Evolutionary conservation across 2,888 invertebrate species (phyloP).

Genomic region (Cantharis nigra): DNA sequence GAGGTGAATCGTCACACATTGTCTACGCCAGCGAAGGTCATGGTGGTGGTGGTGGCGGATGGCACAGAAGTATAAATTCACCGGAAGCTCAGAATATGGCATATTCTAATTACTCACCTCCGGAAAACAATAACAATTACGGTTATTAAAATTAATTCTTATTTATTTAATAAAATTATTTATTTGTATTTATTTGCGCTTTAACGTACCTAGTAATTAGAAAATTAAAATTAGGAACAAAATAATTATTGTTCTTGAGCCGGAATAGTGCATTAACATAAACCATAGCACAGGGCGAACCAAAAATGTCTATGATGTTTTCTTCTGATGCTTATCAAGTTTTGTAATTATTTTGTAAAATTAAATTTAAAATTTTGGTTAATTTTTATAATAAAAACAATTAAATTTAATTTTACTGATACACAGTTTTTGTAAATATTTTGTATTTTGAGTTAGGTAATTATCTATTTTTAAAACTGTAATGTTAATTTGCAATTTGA

Average conservation of each 20-base stretch:
- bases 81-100: constrained; percentile 5
- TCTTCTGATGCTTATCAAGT: not conserved
- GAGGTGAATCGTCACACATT: constrained; percentile 56
- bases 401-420: not conserved
- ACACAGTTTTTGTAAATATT: not conserved
- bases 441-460: not conserved
- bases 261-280: not conserved
- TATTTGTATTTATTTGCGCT: constrained; percentile 3
- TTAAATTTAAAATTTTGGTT: not conserved
- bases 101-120: not conserved
- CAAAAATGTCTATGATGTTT: not conserved
- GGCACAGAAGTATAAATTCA: constrained; percentile 38
- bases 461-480: not conserved
- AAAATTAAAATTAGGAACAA: not conserved
- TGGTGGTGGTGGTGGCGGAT: constrained; percentile 47
- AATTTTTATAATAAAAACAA: not conserved
- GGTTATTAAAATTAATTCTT: not conserved
- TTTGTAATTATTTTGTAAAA: not conserved
- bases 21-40: constrained; percentile 58
- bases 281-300: not conserved
- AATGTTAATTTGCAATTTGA: not conserved
- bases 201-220: not conserved
- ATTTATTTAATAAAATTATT: not conserved
- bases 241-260: not conserved
- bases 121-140: constrained; percentile 1